A percentile compares a stretch with the other conserved stretches of the same genome.
Evolutionary conservation across 2,797 vertebrate species (phyloP).

Genomic region (Sciurus vulgaris): DNA sequence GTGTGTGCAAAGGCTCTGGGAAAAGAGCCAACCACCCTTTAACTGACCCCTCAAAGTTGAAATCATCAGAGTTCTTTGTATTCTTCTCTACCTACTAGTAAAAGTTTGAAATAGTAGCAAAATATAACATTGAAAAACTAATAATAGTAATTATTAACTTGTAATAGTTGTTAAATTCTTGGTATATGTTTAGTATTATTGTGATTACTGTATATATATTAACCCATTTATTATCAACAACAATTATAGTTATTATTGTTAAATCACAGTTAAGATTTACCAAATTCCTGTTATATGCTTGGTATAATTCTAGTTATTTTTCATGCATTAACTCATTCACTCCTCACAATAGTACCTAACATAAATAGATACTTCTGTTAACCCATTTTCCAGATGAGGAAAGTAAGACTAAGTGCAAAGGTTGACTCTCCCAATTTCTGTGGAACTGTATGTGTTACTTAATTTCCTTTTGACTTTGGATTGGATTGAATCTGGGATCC

Average conservation of each 20-base stretch:
- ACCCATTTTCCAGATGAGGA: not conserved
- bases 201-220: not conserved
- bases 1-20: not conserved
- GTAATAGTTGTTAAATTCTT: constrained; percentile 38
- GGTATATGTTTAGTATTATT: not conserved
- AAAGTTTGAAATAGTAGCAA: not conserved
- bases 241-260: not conserved
- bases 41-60: constrained; percentile 9
- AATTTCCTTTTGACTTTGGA: not conserved
- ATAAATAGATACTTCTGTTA: constrained; percentile 14
- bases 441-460: rapidly evolving
- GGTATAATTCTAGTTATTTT: constrained; percentile 1
- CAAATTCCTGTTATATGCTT: not conserved
- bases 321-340: not conserved
- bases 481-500: not conserved
- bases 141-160: constrained; percentile 38
- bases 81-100: not conserved
- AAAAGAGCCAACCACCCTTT: not conserved
- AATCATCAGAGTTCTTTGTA: not conserved
- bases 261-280: constrained; percentile 5
- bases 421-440: not conserved
- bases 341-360: not conserved
- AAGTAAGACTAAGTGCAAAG: not conserved
- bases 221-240: not conserved
- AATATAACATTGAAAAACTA: not conserved